phyloP scores from a whole-genome alignment of 2,797 vertebrate species.

The Gallinago solitaria region DNA sequence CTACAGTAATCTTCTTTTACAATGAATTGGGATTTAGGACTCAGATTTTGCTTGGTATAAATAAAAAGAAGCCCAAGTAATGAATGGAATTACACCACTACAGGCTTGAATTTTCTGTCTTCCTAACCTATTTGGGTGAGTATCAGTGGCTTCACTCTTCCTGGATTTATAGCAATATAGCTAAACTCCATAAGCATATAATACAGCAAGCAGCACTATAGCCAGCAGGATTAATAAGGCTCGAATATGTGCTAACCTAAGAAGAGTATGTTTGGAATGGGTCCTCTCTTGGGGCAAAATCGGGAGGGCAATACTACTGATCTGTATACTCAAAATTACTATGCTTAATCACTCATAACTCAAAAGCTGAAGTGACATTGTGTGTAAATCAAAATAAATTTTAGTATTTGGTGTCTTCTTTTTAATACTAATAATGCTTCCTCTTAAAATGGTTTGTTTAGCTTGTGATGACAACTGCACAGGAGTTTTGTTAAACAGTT shows the following conservation, averaged over 20 bases:
- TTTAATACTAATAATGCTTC: neutral
- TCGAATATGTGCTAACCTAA: neutral
- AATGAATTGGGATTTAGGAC: neutral
- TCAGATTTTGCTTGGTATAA: neutral
- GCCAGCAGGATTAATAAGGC: neutral
- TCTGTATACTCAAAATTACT: neutral
- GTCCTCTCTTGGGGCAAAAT: neutral
- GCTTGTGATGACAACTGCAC: conserved; percentile 90
- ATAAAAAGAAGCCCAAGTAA: neutral
- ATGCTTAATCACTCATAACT: neutral
- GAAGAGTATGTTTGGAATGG: neutral
- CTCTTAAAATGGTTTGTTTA: conserved; percentile 52
- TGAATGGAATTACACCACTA: neutral
- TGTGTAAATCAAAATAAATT: neutral
- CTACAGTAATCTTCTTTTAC: neutral
- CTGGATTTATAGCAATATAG: neutral
- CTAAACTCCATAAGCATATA: neutral
- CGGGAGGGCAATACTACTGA: neutral
- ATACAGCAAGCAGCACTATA: neutral
- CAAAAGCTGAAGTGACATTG: neutral
- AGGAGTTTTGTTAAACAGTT: conserved; percentile 80
- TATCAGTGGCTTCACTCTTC: neutral
- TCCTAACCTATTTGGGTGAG: neutral
- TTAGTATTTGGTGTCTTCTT: neutral
- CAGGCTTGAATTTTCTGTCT: neutral